Conservation (phyloP, 2,113 vertebrate genomes). For the Ivindomyrus marchei region DNA sequence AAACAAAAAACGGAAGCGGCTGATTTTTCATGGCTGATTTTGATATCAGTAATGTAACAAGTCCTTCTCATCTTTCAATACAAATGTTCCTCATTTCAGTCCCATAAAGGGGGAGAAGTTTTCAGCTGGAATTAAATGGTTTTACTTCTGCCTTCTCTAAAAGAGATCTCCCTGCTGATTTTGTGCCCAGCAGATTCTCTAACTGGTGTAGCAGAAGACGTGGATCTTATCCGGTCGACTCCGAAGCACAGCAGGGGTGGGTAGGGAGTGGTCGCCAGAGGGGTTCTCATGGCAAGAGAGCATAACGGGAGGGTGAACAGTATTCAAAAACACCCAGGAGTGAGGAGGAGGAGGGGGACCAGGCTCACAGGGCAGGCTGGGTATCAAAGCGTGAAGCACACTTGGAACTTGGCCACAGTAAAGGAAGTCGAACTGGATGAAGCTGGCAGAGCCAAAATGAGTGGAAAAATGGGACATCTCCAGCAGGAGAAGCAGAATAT, state of each 20-base stretch:
- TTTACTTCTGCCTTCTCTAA: slow-evolving; percentile 17
- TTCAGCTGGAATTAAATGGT: slow-evolving; percentile 5
- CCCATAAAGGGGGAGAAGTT: slow-evolving; percentile 30
- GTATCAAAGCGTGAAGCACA: background rate
- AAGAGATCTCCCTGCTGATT: background rate
- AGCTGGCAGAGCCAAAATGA: background rate
- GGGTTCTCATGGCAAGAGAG: background rate
- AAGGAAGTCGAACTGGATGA: background rate
- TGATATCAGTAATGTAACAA: slow-evolving; percentile 23
- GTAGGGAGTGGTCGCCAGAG: background rate
- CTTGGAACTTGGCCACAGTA: background rate
- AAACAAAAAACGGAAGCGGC: slow-evolving; percentile 25
- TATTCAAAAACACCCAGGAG: background rate
- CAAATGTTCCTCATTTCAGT: slow-evolving; percentile 40
- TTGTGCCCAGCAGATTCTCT: background rate
- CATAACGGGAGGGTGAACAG: background rate
- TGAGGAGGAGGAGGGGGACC: background rate
- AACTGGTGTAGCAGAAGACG: background rate
- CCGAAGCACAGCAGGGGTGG: background rate
- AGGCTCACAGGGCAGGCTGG: background rate
- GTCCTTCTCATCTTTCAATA: slow-evolving; percentile 25
- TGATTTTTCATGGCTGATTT: slow-evolving; percentile 35
- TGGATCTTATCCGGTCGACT: background rate
- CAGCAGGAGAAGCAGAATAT: background rate
- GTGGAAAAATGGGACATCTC: background rate